phyloP scores from a whole-genome alignment of 2,797 vertebrate genomes.

The Scyliorhinus canicula region DNA sequence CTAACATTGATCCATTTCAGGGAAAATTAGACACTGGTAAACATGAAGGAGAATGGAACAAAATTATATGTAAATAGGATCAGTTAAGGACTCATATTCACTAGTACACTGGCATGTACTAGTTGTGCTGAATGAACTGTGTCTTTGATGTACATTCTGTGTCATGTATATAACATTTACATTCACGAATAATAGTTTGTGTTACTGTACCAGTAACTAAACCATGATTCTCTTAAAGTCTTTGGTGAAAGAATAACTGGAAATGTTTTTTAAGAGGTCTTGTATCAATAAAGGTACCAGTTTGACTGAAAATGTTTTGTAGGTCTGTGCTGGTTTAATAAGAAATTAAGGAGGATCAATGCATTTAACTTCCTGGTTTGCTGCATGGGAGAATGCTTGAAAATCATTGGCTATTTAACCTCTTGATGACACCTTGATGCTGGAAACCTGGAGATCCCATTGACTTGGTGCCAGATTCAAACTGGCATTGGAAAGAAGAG shows the following conservation, averaged over 20 bases:
- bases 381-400: background rate
- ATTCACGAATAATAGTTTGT: background rate
- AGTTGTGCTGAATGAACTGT: background rate
- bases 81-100: background rate
- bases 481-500: background rate
- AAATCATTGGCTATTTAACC: background rate
- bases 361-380: background rate
- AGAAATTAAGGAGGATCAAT: background rate
- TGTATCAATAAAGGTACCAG: background rate
- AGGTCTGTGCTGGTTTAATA: background rate
- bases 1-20: background rate
- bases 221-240: background rate
- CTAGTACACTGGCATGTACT: too few species aligned
- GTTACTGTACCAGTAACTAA: background rate
- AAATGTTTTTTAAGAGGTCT: background rate
- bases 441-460: background rate
- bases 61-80: background rate
- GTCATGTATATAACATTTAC: background rate
- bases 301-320: background rate
- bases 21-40: background rate
- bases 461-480: background rate
- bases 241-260: background rate
- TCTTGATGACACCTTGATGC: background rate
- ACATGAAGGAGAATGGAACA: background rate
- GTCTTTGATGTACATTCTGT: background rate